A percentile compares a stretch with the other conserved stretches of the same genome.
These are phyloP conservation scores for Gymnoscopelus braueri DNA, from an alignment of 2,797 vertebrate genomes.

Conservation along the genomic window DNA sequence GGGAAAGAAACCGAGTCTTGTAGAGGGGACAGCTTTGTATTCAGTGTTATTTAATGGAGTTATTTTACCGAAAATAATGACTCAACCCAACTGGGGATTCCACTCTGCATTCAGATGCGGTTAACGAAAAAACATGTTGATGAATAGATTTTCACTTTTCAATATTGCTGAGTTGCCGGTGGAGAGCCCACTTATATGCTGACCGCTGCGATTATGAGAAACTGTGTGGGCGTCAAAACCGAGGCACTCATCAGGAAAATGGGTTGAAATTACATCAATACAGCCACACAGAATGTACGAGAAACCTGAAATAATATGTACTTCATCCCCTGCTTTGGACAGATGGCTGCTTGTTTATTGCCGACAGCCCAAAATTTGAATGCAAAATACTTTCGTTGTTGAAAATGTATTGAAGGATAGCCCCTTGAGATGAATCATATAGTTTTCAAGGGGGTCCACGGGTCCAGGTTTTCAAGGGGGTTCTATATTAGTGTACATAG, in stretches of 20 bases:
- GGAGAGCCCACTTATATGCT: slow-evolving; percentile 82
- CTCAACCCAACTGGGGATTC: slow-evolving; percentile 75
- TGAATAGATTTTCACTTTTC: slow-evolving; percentile 81
- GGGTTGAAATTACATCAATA: slow-evolving; percentile 78
- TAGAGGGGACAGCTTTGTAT: slow-evolving; percentile 60
- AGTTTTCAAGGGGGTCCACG: too few relatives aligned
- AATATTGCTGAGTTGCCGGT: slow-evolving; percentile 80
- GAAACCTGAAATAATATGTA: slow-evolving; percentile 70
- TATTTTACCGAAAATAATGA: slow-evolving; percentile 78
- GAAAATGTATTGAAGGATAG: too few relatives aligned
- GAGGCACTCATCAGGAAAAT: slow-evolving; percentile 80
- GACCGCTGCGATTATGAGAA: slow-evolving; percentile 80
- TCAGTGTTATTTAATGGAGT: slow-evolving; percentile 73
- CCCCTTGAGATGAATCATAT: too few relatives aligned
- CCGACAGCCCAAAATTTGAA: slow-evolving; percentile 41
- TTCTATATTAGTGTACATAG: slow-evolving; percentile 29
- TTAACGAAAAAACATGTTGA: slow-evolving; percentile 83
- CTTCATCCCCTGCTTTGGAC: slow-evolving; percentile 65
- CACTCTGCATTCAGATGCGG: slow-evolving; percentile 79
- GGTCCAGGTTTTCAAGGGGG: neutral
- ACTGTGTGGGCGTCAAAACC: slow-evolving; percentile 77
- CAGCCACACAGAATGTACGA: slow-evolving; percentile 60
- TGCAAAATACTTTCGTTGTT: slow-evolving; percentile 43
- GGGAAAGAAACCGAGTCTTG: slow-evolving; percentile 56
- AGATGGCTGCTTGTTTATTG: slow-evolving; percentile 53